Evolutionary conservation across 2,797 vertebrate species (phyloP).

Genomic region (Alectoris magna): DNA sequence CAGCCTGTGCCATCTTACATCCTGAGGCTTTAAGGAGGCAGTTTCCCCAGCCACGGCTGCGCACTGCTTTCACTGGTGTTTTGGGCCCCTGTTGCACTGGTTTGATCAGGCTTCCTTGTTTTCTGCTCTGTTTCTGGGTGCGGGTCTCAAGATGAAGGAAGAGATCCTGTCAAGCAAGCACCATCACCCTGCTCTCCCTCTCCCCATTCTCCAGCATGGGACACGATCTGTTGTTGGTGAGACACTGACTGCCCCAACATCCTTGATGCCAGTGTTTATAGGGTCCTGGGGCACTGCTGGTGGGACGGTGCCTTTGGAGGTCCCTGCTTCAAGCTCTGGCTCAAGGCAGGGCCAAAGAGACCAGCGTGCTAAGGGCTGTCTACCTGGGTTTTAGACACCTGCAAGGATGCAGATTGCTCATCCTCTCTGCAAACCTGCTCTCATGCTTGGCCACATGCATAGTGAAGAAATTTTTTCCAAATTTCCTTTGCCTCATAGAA

Average conservation of each 20-base stretch:
- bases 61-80: neutral
- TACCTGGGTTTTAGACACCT: neutral
- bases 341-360: neutral
- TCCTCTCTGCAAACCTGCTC: neutral
- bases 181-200: neutral
- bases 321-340: neutral
- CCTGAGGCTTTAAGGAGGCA: neutral
- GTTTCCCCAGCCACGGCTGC: fast-evolving
- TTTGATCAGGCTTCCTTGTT: neutral
- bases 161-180: neutral
- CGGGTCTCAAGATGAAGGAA: neutral
- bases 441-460: neutral
- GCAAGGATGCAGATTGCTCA: neutral
- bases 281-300: neutral
- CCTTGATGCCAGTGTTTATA: neutral
- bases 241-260: neutral
- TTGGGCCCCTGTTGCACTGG: neutral
- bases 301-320: too few species aligned
- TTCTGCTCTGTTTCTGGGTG: neutral
- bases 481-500: neutral
- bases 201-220: neutral
- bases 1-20: neutral
- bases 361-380: neutral
- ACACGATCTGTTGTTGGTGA: neutral
- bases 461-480: neutral